Percentiles rank a stretch among this genome's conserved stretches.
phyloP scores from a whole-genome alignment of 2,888 invertebrate species.

The Leucophenga montana region DNA sequence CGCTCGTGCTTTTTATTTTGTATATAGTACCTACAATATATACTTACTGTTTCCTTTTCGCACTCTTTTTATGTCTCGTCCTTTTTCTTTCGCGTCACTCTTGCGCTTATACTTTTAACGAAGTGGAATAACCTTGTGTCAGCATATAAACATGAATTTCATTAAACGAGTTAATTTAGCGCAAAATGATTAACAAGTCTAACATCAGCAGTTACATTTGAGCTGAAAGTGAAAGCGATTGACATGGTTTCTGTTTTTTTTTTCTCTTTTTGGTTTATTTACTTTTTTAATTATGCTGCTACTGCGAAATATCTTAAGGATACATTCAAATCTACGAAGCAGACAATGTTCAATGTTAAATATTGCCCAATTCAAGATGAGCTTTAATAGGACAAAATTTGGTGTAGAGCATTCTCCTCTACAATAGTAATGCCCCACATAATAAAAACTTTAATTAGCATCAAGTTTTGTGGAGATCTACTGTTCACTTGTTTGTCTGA shows the following conservation, averaged over 20 bases:
- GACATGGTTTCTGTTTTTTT: not conserved
- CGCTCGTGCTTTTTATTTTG: not conserved
- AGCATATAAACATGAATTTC: slow-evolving; percentile 45
- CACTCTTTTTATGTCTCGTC: not conserved
- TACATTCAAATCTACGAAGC: too few relatives aligned
- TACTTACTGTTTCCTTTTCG: not conserved
- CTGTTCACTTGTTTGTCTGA: too few relatives aligned
- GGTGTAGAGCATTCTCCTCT: too few relatives aligned
- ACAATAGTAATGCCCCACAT: too few relatives aligned
- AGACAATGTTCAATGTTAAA: too few relatives aligned
- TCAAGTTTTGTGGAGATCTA: too few relatives aligned
- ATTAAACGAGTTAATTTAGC: slow-evolving; percentile 62
- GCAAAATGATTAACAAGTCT: slow-evolving; percentile 52
- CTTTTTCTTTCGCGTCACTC: not conserved
- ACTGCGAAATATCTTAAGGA: too few relatives aligned
- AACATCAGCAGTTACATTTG: slow-evolving; percentile 6
- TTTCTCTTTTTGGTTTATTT: not conserved
- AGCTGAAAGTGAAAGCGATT: not conserved
- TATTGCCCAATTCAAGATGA: too few relatives aligned
- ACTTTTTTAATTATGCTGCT: too few relatives aligned
- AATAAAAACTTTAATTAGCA: too few relatives aligned
- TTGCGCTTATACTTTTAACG: not conserved
- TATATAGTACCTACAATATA: not conserved
- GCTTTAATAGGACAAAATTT: too few relatives aligned
- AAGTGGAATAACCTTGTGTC: not conserved